These are phyloP conservation scores for Mesembrinibis cayennensis DNA, from an alignment of 2,113 vertebrate genomes.

Conservation along the genomic window DNA sequence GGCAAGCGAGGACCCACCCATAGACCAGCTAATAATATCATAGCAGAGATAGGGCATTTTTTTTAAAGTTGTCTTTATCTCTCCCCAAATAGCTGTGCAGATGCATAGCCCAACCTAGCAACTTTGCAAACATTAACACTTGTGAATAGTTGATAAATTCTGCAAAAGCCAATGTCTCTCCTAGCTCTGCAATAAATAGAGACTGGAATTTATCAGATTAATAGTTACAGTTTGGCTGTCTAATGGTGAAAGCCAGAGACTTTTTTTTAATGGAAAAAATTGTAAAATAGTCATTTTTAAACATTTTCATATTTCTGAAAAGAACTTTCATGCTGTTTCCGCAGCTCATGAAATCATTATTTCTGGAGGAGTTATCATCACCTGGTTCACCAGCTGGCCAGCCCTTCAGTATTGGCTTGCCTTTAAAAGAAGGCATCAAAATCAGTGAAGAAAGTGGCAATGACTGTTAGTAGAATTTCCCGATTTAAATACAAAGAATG, in stretches of 20 bases:
- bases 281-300: neutral
- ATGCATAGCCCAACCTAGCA: neutral
- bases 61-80: neutral
- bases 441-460: neutral
- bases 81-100: conserved; percentile 11
- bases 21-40: conserved; percentile 2
- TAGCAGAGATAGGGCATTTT: neutral
- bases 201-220: neutral
- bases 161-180: neutral
- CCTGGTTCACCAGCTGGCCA: neutral
- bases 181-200: neutral
- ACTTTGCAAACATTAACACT: neutral
- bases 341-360: neutral
- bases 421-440: neutral
- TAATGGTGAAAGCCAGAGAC: neutral
- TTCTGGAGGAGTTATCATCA: neutral
- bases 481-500: neutral
- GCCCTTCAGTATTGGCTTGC: neutral
- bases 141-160: conserved; percentile 3
- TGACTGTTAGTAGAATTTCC: neutral
- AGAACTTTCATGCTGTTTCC: neutral
- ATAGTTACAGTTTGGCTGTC: neutral
- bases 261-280: neutral
- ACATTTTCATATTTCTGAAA: neutral
- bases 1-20: neutral